Evolutionary conservation across 1,140 invertebrate genomes (phyloP), one percentile per base, ranked within the genome.

Genomic region (Venustaconcha ellipsiformis): DNA sequence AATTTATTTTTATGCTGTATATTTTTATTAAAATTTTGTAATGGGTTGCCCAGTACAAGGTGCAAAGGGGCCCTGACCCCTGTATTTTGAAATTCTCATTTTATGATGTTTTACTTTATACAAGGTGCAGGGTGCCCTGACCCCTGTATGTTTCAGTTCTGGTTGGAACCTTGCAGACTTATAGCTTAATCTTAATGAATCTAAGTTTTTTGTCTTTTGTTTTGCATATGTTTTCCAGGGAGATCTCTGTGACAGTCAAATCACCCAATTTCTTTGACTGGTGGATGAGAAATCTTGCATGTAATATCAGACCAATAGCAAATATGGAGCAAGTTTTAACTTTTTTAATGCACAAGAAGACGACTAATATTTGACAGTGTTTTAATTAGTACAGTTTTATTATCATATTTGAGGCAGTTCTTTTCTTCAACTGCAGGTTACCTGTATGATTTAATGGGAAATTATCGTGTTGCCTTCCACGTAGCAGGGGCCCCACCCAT

Each of bases 401-500:
- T 72, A 13, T 58, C 18, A 55, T 18, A 14, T 20, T 30, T 63
- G n/a, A 55, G 14, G 57, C 64, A 14, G 63, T 68, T 59, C 14
- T 73, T 79, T 74, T 60, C 17, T 74, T 14, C 57, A 8, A 26
- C 83, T 84, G 14, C 70, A 94, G 93, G 93, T 66, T 80, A 88
- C 20, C 75, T 93, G 26, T 92, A 91, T 82, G 92, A 92, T 79
- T 73, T 88, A 2, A 80, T 90, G 60, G 87, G 89, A 37, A 93
- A 93, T 15, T 97, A 96, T 85, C 93, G 92, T 1, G 82, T 95
- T 55, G 94, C 96, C 1, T 95, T 97, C 81, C 89, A 96, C 48
- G 89, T 95, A 74, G 95, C 96, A 59, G 96, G 96, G 13, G 91
- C 95, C 63, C 95, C 96, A 5, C 95, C 96, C 2, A 92, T 97